phyloP scores from a whole-genome alignment of 2,888 invertebrate species.

The Carterocephalus palaemon region DNA sequence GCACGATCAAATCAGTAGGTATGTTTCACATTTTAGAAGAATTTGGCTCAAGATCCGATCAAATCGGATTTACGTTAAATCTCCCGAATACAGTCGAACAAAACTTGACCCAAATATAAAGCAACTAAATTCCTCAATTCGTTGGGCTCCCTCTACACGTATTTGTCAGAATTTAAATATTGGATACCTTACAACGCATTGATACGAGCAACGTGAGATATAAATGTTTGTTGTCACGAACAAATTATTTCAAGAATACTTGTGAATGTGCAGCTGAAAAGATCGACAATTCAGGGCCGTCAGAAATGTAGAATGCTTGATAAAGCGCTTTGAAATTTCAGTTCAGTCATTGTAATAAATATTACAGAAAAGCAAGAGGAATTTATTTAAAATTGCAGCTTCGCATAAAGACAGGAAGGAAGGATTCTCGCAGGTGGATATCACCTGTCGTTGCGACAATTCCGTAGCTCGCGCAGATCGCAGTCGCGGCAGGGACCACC shows the following conservation, averaged over 20 bases:
- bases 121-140: constrained; percentile 53
- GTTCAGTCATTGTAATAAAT: neutral
- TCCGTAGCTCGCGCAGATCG: constrained; percentile 21
- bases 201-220: constrained; percentile 41
- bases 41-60: constrained; percentile 29
- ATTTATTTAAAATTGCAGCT: constrained; percentile 42
- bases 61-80: constrained; percentile 76
- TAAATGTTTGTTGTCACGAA: neutral
- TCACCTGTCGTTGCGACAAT: constrained; percentile 45
- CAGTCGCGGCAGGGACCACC: constrained; percentile 29
- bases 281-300: too few relatives aligned
- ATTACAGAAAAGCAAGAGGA: constrained; percentile 31
- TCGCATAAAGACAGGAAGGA: constrained; percentile 52
- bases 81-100: constrained; percentile 51
- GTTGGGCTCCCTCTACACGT: constrained; percentile 48
- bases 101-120: constrained; percentile 58
- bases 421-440: constrained; percentile 54
- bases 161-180: constrained; percentile 63
- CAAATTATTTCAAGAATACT: neutral
- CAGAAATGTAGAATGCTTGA: neutral
- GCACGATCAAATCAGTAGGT: constrained; percentile 22
- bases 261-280: too few relatives aligned
- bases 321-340: constrained; percentile 1
- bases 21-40: constrained; percentile 40
- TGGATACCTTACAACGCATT: constrained; percentile 40